Percentiles rank a stretch among this genome's conserved stretches.
phyloP scores from a whole-genome alignment of 64 coral and sea anemone species.

The Catalaphyllia jardinei region DNA sequence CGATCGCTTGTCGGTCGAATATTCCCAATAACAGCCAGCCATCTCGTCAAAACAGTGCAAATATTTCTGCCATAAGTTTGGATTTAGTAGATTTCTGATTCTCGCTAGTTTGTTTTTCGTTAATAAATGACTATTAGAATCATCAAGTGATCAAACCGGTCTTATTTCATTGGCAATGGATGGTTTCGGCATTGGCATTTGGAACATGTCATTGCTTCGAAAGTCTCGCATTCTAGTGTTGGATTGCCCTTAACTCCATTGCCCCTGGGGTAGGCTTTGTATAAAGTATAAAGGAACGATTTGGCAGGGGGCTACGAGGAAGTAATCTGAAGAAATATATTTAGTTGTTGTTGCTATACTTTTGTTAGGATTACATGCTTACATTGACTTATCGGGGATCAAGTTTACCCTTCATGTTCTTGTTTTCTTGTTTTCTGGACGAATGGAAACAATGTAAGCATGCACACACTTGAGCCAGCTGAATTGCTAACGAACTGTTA shows the following conservation, averaged over 20 bases:
- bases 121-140: not conserved
- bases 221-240: not conserved
- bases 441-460: not conserved
- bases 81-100: not conserved
- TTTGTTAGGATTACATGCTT: not conserved
- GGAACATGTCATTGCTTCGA: not conserved
- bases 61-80: not conserved
- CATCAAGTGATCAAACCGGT: not conserved
- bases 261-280: not conserved
- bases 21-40: not conserved
- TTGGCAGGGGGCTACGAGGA: not conserved
- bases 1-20: not conserved
- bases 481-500: not conserved
- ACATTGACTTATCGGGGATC: not conserved
- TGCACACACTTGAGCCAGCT: not conserved
- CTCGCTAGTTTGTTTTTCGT: constrained; percentile 1
- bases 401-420: not conserved
- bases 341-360: not conserved
- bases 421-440: not conserved
- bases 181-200: constrained; percentile 22
- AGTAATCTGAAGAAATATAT: not conserved
- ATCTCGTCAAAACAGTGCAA: not conserved
- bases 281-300: constrained; percentile 4
- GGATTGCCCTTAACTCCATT: not conserved
- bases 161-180: not conserved